These are phyloP conservation scores for Ailurus styani DNA, from an alignment of 2,113 vertebrate species.

Conservation along the genomic window DNA sequence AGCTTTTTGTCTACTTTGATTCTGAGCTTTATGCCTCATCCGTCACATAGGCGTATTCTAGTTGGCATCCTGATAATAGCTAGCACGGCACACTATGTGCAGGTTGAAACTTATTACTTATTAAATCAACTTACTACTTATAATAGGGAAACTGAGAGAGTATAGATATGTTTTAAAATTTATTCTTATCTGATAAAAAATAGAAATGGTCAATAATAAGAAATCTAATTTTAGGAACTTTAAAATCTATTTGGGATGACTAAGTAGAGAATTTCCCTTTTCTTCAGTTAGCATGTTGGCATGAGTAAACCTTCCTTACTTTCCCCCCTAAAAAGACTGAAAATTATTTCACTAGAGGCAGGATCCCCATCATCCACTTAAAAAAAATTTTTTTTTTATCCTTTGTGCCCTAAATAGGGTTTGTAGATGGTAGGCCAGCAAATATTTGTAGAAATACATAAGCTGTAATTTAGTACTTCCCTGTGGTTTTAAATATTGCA, in stretches of 20 bases:
- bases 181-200: neutral
- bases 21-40: constrained; percentile 34
- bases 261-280: neutral
- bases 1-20: constrained; percentile 27
- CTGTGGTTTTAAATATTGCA: neutral
- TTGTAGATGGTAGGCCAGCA: neutral
- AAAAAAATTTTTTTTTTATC: neutral
- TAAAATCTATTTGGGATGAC: neutral
- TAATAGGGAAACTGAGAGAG: neutral
- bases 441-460: neutral
- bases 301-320: neutral
- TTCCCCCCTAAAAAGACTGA: neutral
- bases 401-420: neutral
- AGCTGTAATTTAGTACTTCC: neutral
- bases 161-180: neutral
- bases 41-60: neutral
- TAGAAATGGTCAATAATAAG: neutral
- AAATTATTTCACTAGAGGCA: neutral
- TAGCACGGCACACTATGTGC: neutral
- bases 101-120: neutral
- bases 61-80: neutral
- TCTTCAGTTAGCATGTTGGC: neutral
- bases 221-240: neutral
- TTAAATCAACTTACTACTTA: neutral
- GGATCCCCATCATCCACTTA: neutral